A percentile compares a stretch with the other conserved stretches of the same genome.
Conservation (phyloP, 2,113 vertebrate species). For the Circaetus cinerascens region DNA sequence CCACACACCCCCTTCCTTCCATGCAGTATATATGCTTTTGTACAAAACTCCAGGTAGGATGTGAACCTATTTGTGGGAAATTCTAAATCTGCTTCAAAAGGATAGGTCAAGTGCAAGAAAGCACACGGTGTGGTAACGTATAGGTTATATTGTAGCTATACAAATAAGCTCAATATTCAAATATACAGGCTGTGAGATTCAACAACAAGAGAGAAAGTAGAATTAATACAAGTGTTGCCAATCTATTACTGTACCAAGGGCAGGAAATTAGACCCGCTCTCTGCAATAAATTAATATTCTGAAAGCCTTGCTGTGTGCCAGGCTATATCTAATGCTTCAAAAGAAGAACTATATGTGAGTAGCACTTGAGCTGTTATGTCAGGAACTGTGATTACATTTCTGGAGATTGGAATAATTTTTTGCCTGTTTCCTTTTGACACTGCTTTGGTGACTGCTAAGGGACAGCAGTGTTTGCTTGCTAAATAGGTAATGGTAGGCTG, state of each 20-base stretch:
- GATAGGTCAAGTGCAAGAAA: background rate
- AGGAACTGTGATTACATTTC: background rate
- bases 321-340: background rate
- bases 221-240: background rate
- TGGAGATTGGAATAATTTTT: background rate
- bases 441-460: background rate
- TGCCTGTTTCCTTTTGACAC: background rate
- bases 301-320: background rate
- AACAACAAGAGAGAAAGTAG: background rate
- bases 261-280: background rate
- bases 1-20: background rate
- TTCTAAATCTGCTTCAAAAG: background rate
- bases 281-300: background rate
- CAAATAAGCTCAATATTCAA: background rate
- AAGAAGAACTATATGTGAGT: background rate
- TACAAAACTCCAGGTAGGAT: background rate
- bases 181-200: background rate
- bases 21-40: background rate
- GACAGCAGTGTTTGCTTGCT: background rate
- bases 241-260: background rate
- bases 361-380: background rate
- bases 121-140: rapidly evolving
- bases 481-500: background rate
- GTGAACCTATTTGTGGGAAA: background rate
- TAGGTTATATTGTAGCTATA: background rate